phyloP scores from a whole-genome alignment of 2,888 invertebrate species.

The Tachystola acroxantha region DNA sequence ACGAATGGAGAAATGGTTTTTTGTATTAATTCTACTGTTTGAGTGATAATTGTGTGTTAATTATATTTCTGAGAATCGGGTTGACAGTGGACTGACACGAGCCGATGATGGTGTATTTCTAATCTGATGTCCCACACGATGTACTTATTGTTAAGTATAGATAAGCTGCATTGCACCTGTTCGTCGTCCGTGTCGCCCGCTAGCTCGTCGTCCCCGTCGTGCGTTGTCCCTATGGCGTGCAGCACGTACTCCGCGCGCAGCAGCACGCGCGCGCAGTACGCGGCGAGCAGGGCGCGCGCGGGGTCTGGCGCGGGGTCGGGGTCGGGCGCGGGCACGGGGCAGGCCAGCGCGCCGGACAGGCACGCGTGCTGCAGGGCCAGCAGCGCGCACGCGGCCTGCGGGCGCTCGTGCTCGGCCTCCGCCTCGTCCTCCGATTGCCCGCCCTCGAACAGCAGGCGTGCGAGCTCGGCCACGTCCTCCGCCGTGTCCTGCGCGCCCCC shows the following conservation, averaged over 20 bases:
- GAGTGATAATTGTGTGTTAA: too few species aligned
- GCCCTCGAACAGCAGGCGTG: too few species aligned
- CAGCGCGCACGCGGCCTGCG: slow-evolving; percentile 2
- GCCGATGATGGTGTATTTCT: too few species aligned
- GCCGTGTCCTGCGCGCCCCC: too few species aligned
- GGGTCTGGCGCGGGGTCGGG: slow-evolving; percentile 5
- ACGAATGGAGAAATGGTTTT: too few species aligned
- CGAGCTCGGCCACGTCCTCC: too few species aligned
- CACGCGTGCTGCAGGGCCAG: slow-evolving; percentile 5
- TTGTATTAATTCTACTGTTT: too few species aligned
- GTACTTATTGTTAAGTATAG: too few species aligned
- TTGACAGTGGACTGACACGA: too few species aligned
- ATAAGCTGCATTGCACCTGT: neutral
- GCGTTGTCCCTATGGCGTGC: neutral
- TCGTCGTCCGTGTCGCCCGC: neutral
- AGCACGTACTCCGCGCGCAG: slow-evolving; percentile 16
- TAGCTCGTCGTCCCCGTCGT: neutral
- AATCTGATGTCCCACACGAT: too few species aligned
- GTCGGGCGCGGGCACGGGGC: neutral
- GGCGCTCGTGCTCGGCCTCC: slow-evolving; percentile 1
- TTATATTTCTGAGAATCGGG: too few species aligned
- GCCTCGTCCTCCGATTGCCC: too few species aligned
- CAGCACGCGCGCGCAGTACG: slow-evolving; percentile 31
- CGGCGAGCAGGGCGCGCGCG: neutral
- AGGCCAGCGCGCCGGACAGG: slow-evolving; percentile 4